Conservation (phyloP, 53 echinoderm and acorn worm genomes). For the Mesocentrotus franciscanus region DNA sequence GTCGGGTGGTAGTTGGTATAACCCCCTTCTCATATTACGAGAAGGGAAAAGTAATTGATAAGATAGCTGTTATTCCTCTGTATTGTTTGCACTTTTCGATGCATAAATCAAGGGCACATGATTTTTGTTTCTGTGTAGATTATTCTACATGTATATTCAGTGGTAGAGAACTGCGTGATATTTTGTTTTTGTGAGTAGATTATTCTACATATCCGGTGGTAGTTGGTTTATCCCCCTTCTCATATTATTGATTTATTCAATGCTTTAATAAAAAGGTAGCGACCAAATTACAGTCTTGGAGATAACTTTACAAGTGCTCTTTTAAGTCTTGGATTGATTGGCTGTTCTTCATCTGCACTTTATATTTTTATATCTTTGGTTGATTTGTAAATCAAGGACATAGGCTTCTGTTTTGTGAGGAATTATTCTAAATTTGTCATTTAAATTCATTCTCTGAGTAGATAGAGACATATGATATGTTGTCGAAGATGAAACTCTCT, state of each 20-base stretch:
- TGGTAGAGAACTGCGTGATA: not conserved
- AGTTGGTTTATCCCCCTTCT: too few species aligned
- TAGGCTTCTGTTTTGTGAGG: not conserved
- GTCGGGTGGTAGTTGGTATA: too few species aligned
- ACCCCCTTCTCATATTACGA: too few species aligned
- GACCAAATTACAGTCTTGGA: not conserved
- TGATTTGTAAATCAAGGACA: not conserved
- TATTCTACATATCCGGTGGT: too few species aligned
- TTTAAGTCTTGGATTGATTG: not conserved
- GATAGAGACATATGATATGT: not conserved
- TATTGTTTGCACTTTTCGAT: not conserved
- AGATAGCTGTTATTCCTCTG: not conserved
- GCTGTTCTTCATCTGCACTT: not conserved
- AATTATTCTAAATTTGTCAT: not conserved
- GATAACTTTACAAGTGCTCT: not conserved
- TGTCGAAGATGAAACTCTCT: not conserved
- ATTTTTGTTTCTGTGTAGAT: not conserved
- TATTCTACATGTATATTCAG: not conserved
- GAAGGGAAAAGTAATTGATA: too few species aligned
- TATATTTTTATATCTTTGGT: not conserved
- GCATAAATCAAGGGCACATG: not conserved
- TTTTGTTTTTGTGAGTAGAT: too few species aligned
- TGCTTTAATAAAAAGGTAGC: not conserved
- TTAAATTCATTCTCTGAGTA: not conserved
- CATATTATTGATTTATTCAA: not conserved